Evolutionary conservation across 2,888 invertebrate genomes (phyloP), one percentile per base, ranked within the genome.

Genomic region (Masnerella sp.): DNA sequence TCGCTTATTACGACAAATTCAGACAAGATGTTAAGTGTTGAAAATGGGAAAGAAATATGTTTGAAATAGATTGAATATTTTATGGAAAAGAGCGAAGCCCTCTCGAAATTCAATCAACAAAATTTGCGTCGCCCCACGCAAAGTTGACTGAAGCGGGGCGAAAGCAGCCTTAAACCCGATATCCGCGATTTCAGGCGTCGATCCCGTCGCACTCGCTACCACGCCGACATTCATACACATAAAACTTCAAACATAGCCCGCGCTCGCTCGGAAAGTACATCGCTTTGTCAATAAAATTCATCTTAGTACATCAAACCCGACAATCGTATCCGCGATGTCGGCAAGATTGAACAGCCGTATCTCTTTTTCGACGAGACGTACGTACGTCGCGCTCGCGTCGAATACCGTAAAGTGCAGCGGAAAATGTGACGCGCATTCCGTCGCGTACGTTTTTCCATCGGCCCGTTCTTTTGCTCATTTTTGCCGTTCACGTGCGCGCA

Each of bases 201-300:
- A 49, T 14, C 47, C 38, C 30, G 49, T 49, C 47, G 28, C 30
- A 7, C 30, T 17, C 32, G 12, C 32, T 22, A 25, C 51, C 22
- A 22, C 18, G 12, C 22, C 36, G 62, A 51, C 40, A 32, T 51
- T 49, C 61, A 49, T 62, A 43, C 43, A 36, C 43, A 52, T 52
- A 64, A 64, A 64, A 64, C 62, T 52, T 64, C 43, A 64, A 52
- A 52, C 62, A 64, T 34, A 61, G 14, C 28, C 62, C 25, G 17
- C 15, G 30, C 43, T 51, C 64, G 47, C 47, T 65, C 64, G 18
- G 54, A 65, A 65, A 54, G 64, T 56, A 58, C 56, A 65, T 56
- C 47, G 47, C 65, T 65, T 65, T 56, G 56, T 65, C 56, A 56
- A 65, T 65, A 65, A 54, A 65, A 65, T 49, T 47, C 65, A 65